Evolutionary conservation across 2,888 invertebrate genomes (phyloP), one percentile per base, ranked within the genome.

Genomic region (Stratiomys singularior): DNA sequence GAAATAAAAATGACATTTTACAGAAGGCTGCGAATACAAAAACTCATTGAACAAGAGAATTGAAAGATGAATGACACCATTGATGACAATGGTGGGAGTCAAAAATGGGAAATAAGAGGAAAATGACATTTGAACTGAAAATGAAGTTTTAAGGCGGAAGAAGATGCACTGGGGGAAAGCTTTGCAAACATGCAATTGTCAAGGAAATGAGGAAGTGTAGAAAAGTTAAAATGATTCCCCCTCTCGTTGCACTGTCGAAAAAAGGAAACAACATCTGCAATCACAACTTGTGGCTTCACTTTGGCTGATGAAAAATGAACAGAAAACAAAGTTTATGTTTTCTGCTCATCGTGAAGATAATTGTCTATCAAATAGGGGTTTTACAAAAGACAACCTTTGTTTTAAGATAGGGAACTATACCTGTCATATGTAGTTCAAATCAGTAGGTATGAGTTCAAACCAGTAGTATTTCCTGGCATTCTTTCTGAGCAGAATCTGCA

Each of bases 31-130:
- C 25, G 25, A 64, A 64, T 27, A 76, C 25, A 64, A 79, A 77
- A 77, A 58, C 44, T 28, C 30, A 67, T 13, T 21, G 37, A 58
- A 76, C 58, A 46, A 77, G 63, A 63, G 79, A 79, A 77, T 77
- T 79, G 77, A 77, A 79, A 79, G 79, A 77, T 79, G 79, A 79
- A 79, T 79, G 79, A 79, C 79, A 79, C 66, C 56, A 74, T 74
- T 72, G 69, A 77, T 27, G 66, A 67, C 60, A 72, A 18, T 44
- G 72, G 76, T 28, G 64, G 15, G 37, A 27, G 67, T 25, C 13
- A 25, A 27, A 52, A 37, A 69, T 46, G 47, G 46, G 25, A 18
- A 21, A 23, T 69, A 47, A 47, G 30, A 64, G n/a, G 11, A 47
- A 46, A 25, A 69, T 69, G 47, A 46, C 46, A 66, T 37, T 23